Evolutionary conservation across 1,140 invertebrate species (phyloP), one percentile per base, ranked within the genome.

Genomic region (Trypoxylus dichotomus): DNA sequence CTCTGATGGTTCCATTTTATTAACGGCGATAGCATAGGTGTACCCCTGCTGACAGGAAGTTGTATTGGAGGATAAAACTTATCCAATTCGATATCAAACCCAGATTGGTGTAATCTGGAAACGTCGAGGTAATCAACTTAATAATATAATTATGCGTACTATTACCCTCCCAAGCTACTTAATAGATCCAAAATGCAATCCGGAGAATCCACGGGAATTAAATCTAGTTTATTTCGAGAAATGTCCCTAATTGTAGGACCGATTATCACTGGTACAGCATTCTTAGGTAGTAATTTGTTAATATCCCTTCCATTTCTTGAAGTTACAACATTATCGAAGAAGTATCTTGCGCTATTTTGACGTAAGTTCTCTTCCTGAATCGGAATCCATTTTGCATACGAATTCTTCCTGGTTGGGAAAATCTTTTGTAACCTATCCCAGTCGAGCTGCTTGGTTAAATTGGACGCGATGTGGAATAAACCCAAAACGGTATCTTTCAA

Each of bases 401-500:
- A 41, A 25, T 74, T 74, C 7, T 15, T 73, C 11, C 19, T 21
- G 0, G 13, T 25, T 15, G 41, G 15, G 19, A 75, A 47, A 6
- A 75, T 7, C 15, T 24, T 68, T 25, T 68, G 19, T 0, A 68
- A 7, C 19, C 84, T 41, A 37, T 76, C 32, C 58, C 21, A 29
- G 15, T 76, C 10, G 2, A 25, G 25, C 24, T 21, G 11, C 3
- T 68, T 68, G 10, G 81, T 79, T 58, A 63, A 1, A 29, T 13
- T 29, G 32, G 13, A 7, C 8, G 60, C 60, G 5, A 25, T 24
- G 60, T 68, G 27, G 24, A 68, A 68, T 27, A 68, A 7, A 0
- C 60, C 60, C 60, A 68, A 24, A 10, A 68, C 24, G 24, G 60
- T 27, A 2, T 68, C 21, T 93, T 94, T 86, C 97, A 92, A 80